Conservation (phyloP, 1,140 invertebrate species). For the Leptoteleia sp. region DNA sequence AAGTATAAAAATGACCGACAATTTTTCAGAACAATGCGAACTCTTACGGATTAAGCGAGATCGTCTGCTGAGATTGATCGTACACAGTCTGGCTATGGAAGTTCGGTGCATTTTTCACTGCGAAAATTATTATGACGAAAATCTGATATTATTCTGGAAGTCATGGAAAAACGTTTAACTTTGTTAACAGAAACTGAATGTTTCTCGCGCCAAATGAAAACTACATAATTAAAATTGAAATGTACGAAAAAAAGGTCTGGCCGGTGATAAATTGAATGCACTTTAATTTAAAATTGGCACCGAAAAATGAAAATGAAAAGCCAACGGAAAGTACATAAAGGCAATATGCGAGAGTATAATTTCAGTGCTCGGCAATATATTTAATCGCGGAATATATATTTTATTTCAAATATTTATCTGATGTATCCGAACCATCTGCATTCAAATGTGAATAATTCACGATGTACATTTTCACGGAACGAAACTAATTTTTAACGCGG, state of each 20-base stretch:
- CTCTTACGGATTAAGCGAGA: conserved; percentile 47
- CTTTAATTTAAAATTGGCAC: neutral
- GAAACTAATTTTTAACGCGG: conserved; percentile 19
- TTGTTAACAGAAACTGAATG: neutral
- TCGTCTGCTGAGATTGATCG: conserved; percentile 50
- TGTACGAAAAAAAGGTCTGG: no score
- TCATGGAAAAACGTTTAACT: neutral
- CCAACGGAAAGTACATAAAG: neutral
- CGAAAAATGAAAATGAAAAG: conserved; percentile 8
- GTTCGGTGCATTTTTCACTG: conserved; percentile 40
- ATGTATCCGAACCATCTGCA: conserved; percentile 7
- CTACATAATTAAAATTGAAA: no score
- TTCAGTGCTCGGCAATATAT: neutral
- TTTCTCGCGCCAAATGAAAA: no score
- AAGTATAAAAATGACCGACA: conserved; percentile 57
- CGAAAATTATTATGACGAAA: conserved; percentile 14
- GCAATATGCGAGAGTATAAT: neutral
- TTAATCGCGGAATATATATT: conserved; percentile 8
- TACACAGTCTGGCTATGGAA: conserved; percentile 24
- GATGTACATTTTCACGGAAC: conserved; percentile 9
- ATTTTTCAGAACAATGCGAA: conserved; percentile 60
- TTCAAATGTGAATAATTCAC: conserved; percentile 34
- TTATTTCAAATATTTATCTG: conserved; percentile 33
- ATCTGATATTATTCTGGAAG: conserved; percentile 9
- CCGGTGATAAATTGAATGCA: conserved; percentile 2